phyloP scores from a whole-genome alignment of 2,113 vertebrate genomes.

The Hystrix brachyura region DNA sequence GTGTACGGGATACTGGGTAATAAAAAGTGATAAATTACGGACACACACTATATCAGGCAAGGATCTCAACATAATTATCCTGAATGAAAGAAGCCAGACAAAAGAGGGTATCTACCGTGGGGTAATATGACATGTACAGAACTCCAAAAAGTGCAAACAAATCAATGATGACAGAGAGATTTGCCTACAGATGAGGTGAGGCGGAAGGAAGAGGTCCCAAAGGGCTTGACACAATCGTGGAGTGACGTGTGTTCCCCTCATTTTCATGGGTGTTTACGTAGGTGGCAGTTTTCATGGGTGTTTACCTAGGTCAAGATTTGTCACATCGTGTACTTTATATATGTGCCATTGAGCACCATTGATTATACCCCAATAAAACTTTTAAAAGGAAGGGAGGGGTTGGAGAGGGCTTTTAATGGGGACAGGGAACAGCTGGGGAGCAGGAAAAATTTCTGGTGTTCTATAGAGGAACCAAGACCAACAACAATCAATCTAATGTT shows the following conservation, averaged over 20 bases:
- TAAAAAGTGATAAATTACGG: neutral
- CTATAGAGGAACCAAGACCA: rapidly evolving
- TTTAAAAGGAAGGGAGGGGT: neutral
- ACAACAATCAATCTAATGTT: too few relatives aligned
- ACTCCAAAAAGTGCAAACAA: neutral
- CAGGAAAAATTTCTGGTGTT: neutral
- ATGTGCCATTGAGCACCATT: too few relatives aligned
- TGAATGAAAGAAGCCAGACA: neutral
- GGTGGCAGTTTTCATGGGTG: neutral
- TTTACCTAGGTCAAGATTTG: too few relatives aligned
- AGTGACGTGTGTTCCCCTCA: neutral
- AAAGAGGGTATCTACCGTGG: neutral
- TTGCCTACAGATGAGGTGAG: neutral
- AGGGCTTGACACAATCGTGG: rapidly evolving
- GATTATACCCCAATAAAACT: neutral
- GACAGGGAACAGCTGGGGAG: neutral
- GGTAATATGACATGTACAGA: neutral
- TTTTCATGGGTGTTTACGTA: neutral
- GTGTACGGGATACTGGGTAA: neutral
- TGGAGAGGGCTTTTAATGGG: neutral
- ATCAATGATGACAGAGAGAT: neutral
- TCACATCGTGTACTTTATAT: neutral
- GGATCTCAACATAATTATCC: neutral
- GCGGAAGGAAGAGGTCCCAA: neutral
- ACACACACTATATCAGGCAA: rapidly evolving